Evolutionary conservation across 2,113 vertebrate genomes (phyloP).

Genomic region (Gymnorhina tibicen): DNA sequence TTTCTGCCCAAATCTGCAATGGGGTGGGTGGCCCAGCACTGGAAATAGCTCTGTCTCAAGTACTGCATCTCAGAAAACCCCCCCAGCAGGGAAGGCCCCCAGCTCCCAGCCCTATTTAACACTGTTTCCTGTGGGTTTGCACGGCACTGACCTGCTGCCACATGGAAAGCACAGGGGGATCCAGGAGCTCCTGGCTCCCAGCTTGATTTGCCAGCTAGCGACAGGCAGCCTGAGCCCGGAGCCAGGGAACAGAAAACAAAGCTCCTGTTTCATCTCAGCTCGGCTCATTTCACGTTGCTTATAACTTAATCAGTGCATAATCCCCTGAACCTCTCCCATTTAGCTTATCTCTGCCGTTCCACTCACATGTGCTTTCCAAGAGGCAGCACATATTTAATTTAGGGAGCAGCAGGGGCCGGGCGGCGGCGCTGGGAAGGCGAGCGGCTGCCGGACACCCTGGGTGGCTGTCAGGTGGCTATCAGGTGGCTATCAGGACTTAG

Average conservation of each 20-base stretch:
- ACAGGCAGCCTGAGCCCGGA: neutral
- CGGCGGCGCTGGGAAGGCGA: rapidly evolving
- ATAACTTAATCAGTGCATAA: constrained; percentile 52
- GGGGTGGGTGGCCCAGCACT: neutral
- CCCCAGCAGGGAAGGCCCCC: neutral
- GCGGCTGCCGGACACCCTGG: rapidly evolving
- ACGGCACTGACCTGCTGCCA: neutral
- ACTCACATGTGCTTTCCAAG: neutral
- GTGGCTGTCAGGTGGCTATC: neutral
- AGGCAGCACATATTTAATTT: neutral
- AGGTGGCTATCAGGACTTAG: rapidly evolving
- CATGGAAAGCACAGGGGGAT: rapidly evolving
- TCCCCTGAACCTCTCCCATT: constrained; percentile 34
- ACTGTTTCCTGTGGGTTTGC: neutral
- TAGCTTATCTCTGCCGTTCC: neutral
- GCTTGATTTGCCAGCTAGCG: neutral
- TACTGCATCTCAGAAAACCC: neutral
- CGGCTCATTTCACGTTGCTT: neutral
- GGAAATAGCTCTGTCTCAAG: neutral
- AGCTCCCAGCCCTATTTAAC: neutral
- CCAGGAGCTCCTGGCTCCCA: neutral
- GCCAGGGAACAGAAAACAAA: constrained; percentile 18
- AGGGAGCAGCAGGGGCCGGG: constrained; percentile 16
- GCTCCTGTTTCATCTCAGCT: constrained; percentile 19
- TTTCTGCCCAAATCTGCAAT: neutral